Percentiles rank a stretch among this genome's conserved stretches.
Conservation (phyloP, 2,888 invertebrate genomes). For the Drosophila fulvimacula region DNA sequence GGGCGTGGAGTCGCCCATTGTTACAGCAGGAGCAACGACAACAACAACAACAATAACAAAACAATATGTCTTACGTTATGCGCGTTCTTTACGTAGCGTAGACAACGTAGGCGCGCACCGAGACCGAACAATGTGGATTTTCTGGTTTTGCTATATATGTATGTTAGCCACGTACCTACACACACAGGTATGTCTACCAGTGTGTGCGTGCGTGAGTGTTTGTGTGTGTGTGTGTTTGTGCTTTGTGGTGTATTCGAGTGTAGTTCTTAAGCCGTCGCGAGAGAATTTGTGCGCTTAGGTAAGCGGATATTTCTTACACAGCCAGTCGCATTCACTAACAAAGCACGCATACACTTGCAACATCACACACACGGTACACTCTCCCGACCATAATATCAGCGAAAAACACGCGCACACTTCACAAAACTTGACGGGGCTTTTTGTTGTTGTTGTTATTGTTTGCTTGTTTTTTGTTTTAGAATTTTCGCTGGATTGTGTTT, state of each 20-base stretch:
- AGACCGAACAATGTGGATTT: slow-evolving; percentile 80
- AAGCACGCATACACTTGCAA: slow-evolving; percentile 44
- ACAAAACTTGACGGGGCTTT: slow-evolving; percentile 17
- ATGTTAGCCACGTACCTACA: slow-evolving; percentile 59
- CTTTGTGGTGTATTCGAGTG: slow-evolving; percentile 50
- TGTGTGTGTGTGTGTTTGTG: slow-evolving; percentile 32
- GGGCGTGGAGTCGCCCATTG: slow-evolving; percentile 92
- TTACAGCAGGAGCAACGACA: slow-evolving; percentile 28
- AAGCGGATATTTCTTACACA: slow-evolving; percentile 73
- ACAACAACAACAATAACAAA: slow-evolving; percentile 19
- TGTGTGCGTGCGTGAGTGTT: slow-evolving; percentile 33
- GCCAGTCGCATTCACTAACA: slow-evolving; percentile 59
- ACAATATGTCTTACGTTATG: slow-evolving; percentile 57
- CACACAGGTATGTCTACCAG: slow-evolving; percentile 32
- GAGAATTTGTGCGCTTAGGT: slow-evolving; percentile 79
- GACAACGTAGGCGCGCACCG: slow-evolving; percentile 50
- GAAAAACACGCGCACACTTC: slow-evolving; percentile 48
- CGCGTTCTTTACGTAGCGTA: slow-evolving; percentile 42
- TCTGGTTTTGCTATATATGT: slow-evolving; percentile 81
- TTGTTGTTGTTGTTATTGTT: slow-evolving; percentile 8
- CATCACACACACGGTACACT: slow-evolving; percentile 47
- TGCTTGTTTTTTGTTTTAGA: slow-evolving; percentile 22
- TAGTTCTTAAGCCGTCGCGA: slow-evolving; percentile 61
- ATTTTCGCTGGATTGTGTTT: slow-evolving; percentile 33
- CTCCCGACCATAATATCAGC: slow-evolving; percentile 51